Base-by-base conservation (phyloP, 2,113 vertebrate species). In the Symphodus melops region DNA sequence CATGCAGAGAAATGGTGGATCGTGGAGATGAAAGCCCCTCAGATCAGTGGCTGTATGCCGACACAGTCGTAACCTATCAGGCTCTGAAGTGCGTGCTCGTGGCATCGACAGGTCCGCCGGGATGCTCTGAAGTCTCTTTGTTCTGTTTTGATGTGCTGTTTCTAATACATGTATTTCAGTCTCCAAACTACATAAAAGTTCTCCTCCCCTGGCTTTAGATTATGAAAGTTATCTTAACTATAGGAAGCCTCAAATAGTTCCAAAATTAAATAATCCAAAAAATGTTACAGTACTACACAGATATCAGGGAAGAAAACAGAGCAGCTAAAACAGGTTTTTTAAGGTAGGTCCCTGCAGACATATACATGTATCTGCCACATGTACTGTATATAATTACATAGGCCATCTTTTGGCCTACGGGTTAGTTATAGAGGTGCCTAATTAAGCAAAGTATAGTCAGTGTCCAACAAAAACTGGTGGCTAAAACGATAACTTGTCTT, bases 21-120 rank as follows among this genome's bases (percentile, higher is more conserved):
- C 68, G 28, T 46, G 86, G 68, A 87, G 86, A 91, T 91, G 89
- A 91, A 91, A 91, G 90, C 51, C 41, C 57, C 72, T 89, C 86
- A 86, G 82, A 90, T 92, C 90, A 84, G 81, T 28, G 68, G 72
- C 85, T 68, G 56, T 64, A 68, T 55, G 19, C 76, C 86, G 87
- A 84, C 85, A 66, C 74, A 73, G 87, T 90, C 85, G 37, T 88
- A 90, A 81, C 86, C 88, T 78, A 83, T 88, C 88, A 88, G 41
- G 82, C 86, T 89, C 78, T 85, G 86, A 72, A 75, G 72, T 60
- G 62, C 58, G 69, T 19, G 80, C 72, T 82, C 4, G 57, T 81
- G 84, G 78, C 91, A 83, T 77, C 68, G 68, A 69, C 83, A 52
- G 84, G 79, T 88, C 88, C 88, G 16, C 76, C 16, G 76, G 89